phyloP scores from a whole-genome alignment of 2,888 invertebrate species.

The Vanessa cardui region DNA sequence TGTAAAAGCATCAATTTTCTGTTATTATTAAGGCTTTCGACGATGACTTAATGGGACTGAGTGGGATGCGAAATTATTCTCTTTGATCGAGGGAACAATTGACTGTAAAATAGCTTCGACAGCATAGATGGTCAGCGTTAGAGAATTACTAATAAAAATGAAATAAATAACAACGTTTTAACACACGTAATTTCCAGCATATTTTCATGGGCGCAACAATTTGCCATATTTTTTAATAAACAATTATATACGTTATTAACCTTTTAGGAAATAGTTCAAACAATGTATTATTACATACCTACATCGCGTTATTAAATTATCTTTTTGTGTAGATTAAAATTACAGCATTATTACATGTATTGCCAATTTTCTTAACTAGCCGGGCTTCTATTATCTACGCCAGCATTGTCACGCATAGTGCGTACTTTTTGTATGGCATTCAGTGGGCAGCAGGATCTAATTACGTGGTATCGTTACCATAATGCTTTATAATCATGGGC shows the following conservation, averaged over 20 bases:
- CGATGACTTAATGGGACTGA: slow-evolving; percentile 55
- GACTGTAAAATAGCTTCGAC: neutral
- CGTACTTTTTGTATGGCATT: slow-evolving; percentile 54
- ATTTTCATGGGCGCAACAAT: too few relatives aligned
- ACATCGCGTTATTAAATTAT: neutral
- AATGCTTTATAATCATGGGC: slow-evolving; percentile 76
- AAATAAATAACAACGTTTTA: too few relatives aligned
- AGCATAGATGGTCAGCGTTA: neutral
- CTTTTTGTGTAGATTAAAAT: slow-evolving; percentile 4
- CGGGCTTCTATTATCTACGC: slow-evolving; percentile 21
- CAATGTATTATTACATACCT: too few relatives aligned
- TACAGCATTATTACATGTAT: neutral
- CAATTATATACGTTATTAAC: too few relatives aligned
- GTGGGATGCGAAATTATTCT: slow-evolving; percentile 55
- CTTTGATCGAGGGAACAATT: slow-evolving; percentile 5
- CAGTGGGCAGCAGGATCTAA: slow-evolving; percentile 63
- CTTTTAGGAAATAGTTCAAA: too few relatives aligned
- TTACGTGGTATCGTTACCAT: slow-evolving; percentile 73
- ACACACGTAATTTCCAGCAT: too few relatives aligned
- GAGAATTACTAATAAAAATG: neutral
- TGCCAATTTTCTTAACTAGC: slow-evolving; percentile 13
- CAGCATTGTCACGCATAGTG: slow-evolving; percentile 27
- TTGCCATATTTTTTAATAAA: too few relatives aligned
- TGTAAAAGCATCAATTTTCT: slow-evolving; percentile 72
- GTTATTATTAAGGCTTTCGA: slow-evolving; percentile 65